Conservation (phyloP, 2,113 vertebrate species). For the Elephas maximus region DNA sequence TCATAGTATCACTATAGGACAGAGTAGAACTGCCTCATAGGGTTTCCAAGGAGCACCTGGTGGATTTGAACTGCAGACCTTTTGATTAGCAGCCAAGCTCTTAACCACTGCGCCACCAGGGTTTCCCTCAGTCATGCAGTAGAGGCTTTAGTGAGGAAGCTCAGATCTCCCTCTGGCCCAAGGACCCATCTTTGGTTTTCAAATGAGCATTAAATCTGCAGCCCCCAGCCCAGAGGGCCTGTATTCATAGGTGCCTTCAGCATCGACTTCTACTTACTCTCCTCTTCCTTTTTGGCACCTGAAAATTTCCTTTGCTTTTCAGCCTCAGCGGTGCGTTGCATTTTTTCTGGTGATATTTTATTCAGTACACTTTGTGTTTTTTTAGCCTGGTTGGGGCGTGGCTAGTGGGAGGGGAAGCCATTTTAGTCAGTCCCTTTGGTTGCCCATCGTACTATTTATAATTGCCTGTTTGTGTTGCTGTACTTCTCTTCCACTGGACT, state of each 20-base stretch:
- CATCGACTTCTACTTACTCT: background rate
- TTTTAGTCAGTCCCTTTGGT: background rate
- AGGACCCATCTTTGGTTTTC: background rate
- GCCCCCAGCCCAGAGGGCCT: no score
- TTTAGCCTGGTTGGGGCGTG: background rate
- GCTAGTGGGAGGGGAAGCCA: background rate
- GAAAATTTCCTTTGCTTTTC: conserved; percentile 21
- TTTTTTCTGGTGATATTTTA: background rate
- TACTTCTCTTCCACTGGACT: background rate
- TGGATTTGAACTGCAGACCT: no score
- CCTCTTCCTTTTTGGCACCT: background rate
- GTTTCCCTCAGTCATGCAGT: background rate
- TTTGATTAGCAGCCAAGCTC: no score
- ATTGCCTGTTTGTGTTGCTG: background rate
- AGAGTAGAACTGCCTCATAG: no score
- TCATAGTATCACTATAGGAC: no score
- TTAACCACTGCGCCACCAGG: no score
- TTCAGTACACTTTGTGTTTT: background rate
- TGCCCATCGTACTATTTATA: background rate
- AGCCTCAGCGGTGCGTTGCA: background rate
- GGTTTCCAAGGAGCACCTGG: no score
- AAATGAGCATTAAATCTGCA: background rate
- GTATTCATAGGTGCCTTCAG: background rate
- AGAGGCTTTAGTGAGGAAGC: background rate
- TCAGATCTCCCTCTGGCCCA: background rate